Evolutionary conservation across 2,797 vertebrate species (phyloP).

Genomic region (Pseudochaenichthys georgianus): DNA sequence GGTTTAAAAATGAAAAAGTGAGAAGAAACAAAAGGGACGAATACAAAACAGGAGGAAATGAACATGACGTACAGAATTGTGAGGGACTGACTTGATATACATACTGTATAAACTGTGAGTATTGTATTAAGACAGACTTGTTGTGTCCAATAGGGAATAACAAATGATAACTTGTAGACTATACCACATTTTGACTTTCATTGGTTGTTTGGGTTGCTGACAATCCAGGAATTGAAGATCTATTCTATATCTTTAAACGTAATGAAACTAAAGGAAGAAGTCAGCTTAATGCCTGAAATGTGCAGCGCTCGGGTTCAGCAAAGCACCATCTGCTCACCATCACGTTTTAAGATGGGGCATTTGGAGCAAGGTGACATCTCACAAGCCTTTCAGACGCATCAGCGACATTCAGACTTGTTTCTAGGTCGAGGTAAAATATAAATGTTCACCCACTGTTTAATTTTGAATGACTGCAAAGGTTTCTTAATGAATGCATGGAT

Average conservation of each 20-base stretch:
- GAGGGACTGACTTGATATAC: neutral
- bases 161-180: neutral
- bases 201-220: neutral
- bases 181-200: neutral
- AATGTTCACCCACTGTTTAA: conserved; percentile 1
- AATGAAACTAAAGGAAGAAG: neutral
- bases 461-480: conserved; percentile 13
- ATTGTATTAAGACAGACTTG: neutral
- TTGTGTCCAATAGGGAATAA: neutral
- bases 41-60: neutral
- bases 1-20: neutral
- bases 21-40: neutral
- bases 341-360: conserved; percentile 26
- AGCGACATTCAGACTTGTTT: conserved; percentile 35
- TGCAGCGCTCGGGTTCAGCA: conserved; percentile 4
- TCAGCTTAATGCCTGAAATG: conserved; percentile 20
- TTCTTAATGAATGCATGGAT: conserved; percentile 8
- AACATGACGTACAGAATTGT: neutral
- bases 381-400: neutral
- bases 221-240: neutral
- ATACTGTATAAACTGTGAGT: neutral
- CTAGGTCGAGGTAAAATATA: conserved; percentile 31
- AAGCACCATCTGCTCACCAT: conserved; percentile 37
- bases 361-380: neutral
- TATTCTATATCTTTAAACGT: neutral